Evolutionary conservation across 1,140 invertebrate genomes (phyloP), one percentile per base, ranked within the genome.

Genomic region (Penaeus japonicus): DNA sequence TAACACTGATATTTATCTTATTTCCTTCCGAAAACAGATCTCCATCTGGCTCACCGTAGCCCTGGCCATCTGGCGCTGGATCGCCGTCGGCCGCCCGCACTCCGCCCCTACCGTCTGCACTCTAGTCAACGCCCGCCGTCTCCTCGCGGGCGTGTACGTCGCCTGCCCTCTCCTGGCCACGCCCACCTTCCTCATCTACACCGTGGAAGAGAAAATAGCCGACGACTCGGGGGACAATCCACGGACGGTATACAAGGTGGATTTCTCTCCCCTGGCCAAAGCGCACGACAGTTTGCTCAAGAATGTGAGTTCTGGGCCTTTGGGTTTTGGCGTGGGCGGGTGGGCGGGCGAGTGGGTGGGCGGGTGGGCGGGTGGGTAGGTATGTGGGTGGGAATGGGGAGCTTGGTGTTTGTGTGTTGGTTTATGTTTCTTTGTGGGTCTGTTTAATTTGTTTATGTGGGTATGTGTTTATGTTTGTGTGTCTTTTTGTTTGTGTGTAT

Each of bases 41-140:
- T 96, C 96, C 15, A 97, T 97, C 86, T 97, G 96, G 92, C 93
- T 97, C 84, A 97, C 96, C 0, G 94, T 97, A 0, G 95, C 95
- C 0, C 92, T 97, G 30, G 97, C 97, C 4, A 94, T 97, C 57
- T 96, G 95, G 94, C 93, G 95, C 47, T 96, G 95, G 92, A 93
- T 96, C 59, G 95, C 95, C 35, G 95, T 96, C 55, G 94, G 94
- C 87, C 91, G 95, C 91, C 95, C 96, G 0, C 93, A 95, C 59
- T 91, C 93, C 39, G 94, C 93, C 90, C 92, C 92, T 91, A 92
- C 94, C 4, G 93, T 95, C 90, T 96, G 96, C 91, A 95, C 95
- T 35, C 94, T 95, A 62, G 91, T 94, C 1, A 93, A 95, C 4
- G 97, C 96, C 91, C 95, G 95, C 57, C 92, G 95, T 20, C 96